Evolutionary conservation across 35 echinoderm and acorn worm species (phyloP).

Genomic region (Anneissia japonica): DNA sequence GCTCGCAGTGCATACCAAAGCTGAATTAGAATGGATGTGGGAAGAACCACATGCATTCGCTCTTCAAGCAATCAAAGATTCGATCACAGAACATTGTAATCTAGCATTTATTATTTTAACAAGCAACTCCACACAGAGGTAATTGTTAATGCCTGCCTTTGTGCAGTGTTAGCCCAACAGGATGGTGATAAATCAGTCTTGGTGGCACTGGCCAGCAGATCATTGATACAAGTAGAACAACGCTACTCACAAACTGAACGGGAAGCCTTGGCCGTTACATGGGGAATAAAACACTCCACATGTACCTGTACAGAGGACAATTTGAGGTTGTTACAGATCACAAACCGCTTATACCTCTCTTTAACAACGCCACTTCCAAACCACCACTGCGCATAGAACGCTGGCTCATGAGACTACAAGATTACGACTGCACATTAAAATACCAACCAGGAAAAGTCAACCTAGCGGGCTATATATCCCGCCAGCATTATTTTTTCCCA

Average conservation of each 20-base stretch:
- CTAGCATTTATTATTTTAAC: constrained; percentile 30
- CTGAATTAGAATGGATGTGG: constrained; percentile 22
- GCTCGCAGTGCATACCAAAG: neutral
- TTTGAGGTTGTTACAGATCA: constrained; percentile 42
- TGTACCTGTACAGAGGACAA: constrained; percentile 32
- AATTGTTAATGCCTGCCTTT: constrained; percentile 35
- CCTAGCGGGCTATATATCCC: no score
- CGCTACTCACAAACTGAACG: constrained; percentile 48
- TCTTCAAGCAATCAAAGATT: constrained; percentile 23
- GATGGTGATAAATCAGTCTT: no score
- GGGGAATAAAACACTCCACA: constrained; percentile 26
- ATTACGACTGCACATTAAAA: constrained; percentile 14
- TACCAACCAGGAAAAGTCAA: constrained; percentile 23
- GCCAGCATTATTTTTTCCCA: no score
- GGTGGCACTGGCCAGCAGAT: constrained; percentile 25
- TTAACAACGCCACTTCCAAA: constrained; percentile 13
- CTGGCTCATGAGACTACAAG: constrained; percentile 28
- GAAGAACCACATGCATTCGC: constrained; percentile 10
- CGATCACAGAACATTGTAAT: constrained; percentile 6
- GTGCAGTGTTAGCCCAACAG: no score
- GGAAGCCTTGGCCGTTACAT: constrained; percentile 38
- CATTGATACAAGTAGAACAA: constrained; percentile 26
- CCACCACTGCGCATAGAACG: constrained; percentile 30
- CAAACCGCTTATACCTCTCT: constrained; percentile 28
- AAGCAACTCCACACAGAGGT: constrained; percentile 19